Evolutionary conservation across 2,797 vertebrate species (phyloP).

Genomic region (Denticeps clupeoides): DNA sequence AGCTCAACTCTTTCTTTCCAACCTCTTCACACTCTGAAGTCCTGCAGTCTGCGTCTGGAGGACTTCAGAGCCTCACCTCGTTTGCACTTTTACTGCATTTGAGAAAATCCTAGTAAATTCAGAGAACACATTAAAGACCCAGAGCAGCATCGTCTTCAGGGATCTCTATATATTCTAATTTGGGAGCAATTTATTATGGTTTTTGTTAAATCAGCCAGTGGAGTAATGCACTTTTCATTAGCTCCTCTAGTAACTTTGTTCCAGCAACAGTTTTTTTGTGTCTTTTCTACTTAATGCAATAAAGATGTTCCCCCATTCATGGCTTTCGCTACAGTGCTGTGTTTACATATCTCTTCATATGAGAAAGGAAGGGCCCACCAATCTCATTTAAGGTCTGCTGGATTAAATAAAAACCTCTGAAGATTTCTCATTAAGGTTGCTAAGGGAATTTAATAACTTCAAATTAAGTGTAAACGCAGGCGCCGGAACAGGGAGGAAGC

Average conservation of each 20-base stretch:
- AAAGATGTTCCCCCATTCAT: slow-evolving; percentile 20
- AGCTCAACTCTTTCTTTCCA: no score
- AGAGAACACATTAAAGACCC: no score
- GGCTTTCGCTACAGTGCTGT: slow-evolving; percentile 23
- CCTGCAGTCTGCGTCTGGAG: no score
- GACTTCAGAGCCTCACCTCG: no score
- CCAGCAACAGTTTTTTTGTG: slow-evolving; percentile 22
- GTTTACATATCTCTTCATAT: slow-evolving; percentile 41
- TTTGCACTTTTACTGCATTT: no score
- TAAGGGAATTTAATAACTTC: slow-evolving; percentile 42
- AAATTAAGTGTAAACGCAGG: slow-evolving; percentile 41
- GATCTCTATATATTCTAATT: no score
- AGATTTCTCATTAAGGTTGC: slow-evolving; percentile 43
- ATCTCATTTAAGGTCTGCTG: slow-evolving; percentile 29
- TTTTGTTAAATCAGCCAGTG: no score
- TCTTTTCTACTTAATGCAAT: slow-evolving; percentile 32
- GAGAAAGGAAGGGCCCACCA: slow-evolving; percentile 25
- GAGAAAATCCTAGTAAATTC: no score
- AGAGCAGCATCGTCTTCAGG: no score
- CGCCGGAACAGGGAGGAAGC: slow-evolving; percentile 7
- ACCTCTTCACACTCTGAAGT: no score
- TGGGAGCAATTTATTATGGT: no score
- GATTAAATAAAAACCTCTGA: slow-evolving; percentile 38
- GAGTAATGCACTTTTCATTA: slow-evolving; percentile 18
- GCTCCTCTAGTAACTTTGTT: neutral